A percentile compares a stretch with the other conserved stretches of the same genome.
Conservation (phyloP, 1,140 invertebrate genomes). For the Vollenhovia emeryi region DNA sequence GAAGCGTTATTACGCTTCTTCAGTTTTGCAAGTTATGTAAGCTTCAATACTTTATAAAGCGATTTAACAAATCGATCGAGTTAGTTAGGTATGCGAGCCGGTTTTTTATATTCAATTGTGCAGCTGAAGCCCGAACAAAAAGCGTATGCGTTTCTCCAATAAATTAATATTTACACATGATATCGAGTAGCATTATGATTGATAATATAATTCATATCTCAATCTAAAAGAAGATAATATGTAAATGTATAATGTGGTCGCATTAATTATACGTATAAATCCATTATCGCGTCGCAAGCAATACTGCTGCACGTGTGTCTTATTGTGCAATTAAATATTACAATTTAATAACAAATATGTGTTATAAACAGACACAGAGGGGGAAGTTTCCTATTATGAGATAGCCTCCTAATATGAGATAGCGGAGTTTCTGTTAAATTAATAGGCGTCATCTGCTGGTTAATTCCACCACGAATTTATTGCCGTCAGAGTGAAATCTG, state of each 20-base stretch:
- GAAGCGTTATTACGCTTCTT: conserved; percentile 6
- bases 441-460: no score
- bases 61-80: conserved; percentile 15
- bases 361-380: not conserved
- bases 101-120: not conserved
- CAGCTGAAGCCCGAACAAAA: not conserved
- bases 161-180: conserved; percentile 7
- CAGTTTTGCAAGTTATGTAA: not conserved
- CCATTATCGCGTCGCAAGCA: not conserved
- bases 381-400: no score
- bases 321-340: not conserved
- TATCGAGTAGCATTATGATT: not conserved
- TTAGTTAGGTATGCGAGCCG: not conserved
- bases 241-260: not conserved
- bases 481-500: no score
- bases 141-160: not conserved
- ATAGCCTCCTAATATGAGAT: no score
- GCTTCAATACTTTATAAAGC: conserved; percentile 11
- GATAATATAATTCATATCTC: conserved; percentile 8
- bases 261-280: not conserved
- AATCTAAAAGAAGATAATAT: not conserved
- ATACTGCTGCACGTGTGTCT: not conserved
- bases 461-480: no score
- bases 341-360: not conserved
- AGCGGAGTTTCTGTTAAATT: no score